These are phyloP conservation scores for Hypomesus transpacificus DNA, from an alignment of 2,113 vertebrate species.

Conservation along the genomic window DNA sequence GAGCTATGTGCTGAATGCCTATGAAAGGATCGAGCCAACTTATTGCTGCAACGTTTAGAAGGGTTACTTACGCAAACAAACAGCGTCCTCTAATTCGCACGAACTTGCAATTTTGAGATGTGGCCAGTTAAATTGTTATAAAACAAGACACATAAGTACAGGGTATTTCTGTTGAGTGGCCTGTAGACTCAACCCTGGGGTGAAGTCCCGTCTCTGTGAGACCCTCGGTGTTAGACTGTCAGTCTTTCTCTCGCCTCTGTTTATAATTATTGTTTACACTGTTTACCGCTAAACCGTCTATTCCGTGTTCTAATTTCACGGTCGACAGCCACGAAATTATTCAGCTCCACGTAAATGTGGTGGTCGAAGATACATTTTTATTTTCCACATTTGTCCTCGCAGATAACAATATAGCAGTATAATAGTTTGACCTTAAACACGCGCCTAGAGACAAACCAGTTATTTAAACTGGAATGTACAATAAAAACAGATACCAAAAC, in stretches of 20 bases:
- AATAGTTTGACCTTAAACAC: slow-evolving; percentile 57
- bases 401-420: slow-evolving; percentile 46
- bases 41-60: too few species aligned
- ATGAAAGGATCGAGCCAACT: too few species aligned
- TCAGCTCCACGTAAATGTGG: slow-evolving; percentile 41
- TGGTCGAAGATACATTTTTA: slow-evolving; percentile 45
- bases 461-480: slow-evolving; percentile 53
- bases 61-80: too few species aligned
- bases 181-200: too few species aligned
- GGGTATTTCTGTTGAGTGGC: too few species aligned
- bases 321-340: slow-evolving; percentile 55
- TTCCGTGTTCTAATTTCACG: slow-evolving; percentile 57
- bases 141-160: too few species aligned
- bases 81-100: background rate
- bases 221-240: background rate
- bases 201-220: slow-evolving; percentile 16
- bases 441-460: slow-evolving; percentile 44
- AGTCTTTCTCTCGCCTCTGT: slow-evolving; percentile 11
- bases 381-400: slow-evolving; percentile 23
- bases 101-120: background rate
- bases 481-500: slow-evolving; percentile 46
- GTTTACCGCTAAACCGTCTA: slow-evolving; percentile 55
- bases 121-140: background rate
- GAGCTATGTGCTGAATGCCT: too few species aligned
- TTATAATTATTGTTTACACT: slow-evolving; percentile 60